A percentile compares a stretch with the other conserved stretches of the same genome.
phyloP scores from a whole-genome alignment of 2,113 vertebrate species.

The Ptilonorhynchus violaceus region DNA sequence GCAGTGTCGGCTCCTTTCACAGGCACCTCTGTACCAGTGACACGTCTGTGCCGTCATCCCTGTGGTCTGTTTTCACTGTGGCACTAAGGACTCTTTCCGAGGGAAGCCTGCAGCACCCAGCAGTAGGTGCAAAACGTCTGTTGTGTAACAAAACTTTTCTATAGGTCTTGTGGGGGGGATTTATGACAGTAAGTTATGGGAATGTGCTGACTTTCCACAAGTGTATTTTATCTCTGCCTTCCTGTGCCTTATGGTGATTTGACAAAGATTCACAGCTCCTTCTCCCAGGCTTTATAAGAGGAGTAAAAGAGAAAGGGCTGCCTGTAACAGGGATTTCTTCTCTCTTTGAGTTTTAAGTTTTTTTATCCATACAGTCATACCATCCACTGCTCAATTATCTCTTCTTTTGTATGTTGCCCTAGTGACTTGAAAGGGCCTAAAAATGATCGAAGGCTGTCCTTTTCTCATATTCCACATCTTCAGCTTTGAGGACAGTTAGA shows the following conservation, averaged over 20 bases:
- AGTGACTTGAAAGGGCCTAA: background rate
- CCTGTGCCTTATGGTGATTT: background rate
- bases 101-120: background rate
- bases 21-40: background rate
- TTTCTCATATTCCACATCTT: background rate
- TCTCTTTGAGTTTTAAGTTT: background rate
- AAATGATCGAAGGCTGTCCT: background rate
- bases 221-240: background rate
- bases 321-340: background rate
- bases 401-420: background rate
- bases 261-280: background rate
- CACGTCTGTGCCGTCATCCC: background rate
- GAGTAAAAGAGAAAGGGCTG: background rate
- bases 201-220: background rate
- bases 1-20: background rate
- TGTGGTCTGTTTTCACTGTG: background rate
- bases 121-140: background rate
- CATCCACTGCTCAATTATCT: background rate
- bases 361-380: background rate
- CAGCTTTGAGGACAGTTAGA: background rate
- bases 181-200: background rate
- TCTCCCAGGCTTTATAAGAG: background rate
- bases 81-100: background rate
- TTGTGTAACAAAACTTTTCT: background rate
- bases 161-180: background rate